Base-by-base conservation (phyloP, 1,140 invertebrate species). In the Eriosoma lanigerum region DNA sequence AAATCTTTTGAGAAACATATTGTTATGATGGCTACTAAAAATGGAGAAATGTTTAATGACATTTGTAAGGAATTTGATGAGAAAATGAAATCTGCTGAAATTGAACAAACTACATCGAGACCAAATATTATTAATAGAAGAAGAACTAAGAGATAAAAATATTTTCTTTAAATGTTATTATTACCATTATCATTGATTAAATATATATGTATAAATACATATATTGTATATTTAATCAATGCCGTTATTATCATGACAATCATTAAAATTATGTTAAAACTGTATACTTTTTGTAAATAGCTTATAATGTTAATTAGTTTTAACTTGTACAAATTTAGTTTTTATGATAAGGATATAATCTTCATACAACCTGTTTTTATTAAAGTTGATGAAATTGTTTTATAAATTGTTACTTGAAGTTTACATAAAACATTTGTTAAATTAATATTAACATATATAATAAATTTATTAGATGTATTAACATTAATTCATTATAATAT, bases 31-130 rank as follows among this genome's bases (percentile, higher is more conserved):
- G 75, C 75, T 29, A 78, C 75, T 3, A 78, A 78, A 62, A 78
- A 78, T 48, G 75, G 75, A 46, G 75, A 78, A 60, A 78, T 78
- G 75, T 78, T 78, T 48, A 78, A 78, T 62, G 56, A 78, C 62
- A 78, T 78, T 19, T 78, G 75, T 62, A 78, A 78, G 10, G 75
- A 78, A 60, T 78, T 78, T 48, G 75, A 78, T 62, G 75, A 78
- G 0, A 78, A 62, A 60, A 78, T 60, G 6, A 78, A 48, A 15
- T 78, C 56, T 12, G n/a, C 56, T 48, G 75, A 78, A 60, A 78
- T 48, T 62, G 75, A 78, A 60, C 75, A 78, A 58, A 24, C 75
- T 46, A 26, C 38, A 46, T 60, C 32, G n/a, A 56, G 75, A 13
- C 75, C 75, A 26, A 78, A 62, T 48, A 78, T 78, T 46, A 78